Evolutionary conservation across 2,888 invertebrate species (phyloP).

Genomic region (Heliconius erato): DNA sequence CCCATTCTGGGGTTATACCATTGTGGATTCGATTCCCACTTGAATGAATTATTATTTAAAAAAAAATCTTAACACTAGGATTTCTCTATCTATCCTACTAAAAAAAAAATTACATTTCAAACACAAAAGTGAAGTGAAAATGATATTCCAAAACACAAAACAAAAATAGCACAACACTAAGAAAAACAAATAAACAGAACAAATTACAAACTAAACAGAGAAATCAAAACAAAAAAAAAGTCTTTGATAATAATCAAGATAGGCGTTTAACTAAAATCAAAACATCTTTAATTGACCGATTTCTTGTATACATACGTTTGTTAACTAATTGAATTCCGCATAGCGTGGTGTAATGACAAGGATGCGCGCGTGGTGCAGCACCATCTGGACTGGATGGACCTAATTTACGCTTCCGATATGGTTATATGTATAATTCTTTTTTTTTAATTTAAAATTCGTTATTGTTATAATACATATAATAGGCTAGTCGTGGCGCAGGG

Average conservation of each 20-base stretch:
- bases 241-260: slow-evolving; percentile 1
- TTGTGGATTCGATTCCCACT: not conserved
- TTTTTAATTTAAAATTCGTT: no score
- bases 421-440: not conserved
- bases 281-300: slow-evolving; percentile 16
- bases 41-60: not conserved
- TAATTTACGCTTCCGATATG: slow-evolving; percentile 46
- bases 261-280: not conserved
- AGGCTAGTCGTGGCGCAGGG: not conserved
- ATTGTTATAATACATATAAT: not conserved
- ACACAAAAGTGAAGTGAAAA: no score
- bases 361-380: slow-evolving; percentile 36
- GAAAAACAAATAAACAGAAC: not conserved
- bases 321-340: slow-evolving; percentile 46
- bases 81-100: no score
- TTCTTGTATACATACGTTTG: slow-evolving; percentile 3
- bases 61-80: no score
- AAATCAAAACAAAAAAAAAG: not conserved
- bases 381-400: slow-evolving; percentile 47
- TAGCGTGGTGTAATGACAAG: slow-evolving; percentile 39
- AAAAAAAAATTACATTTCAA: no score
- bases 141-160: no score
- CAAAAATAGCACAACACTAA: no score
- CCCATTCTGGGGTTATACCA: no score
- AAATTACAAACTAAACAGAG: not conserved